These are phyloP conservation scores for Metaphire vulgaris DNA, from an alignment of 1,140 invertebrate genomes.

Conservation along the genomic window DNA sequence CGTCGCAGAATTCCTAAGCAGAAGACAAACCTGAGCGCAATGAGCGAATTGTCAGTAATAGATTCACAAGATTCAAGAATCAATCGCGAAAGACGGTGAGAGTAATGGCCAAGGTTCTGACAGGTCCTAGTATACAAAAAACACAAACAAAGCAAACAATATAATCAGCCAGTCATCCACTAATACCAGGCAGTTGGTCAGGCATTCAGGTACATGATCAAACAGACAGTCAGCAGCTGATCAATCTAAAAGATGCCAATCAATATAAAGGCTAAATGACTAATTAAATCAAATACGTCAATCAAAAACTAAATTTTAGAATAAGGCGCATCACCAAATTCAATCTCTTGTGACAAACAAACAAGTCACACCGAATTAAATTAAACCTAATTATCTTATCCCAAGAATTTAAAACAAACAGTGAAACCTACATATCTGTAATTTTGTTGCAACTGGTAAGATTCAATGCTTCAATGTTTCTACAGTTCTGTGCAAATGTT, in stretches of 20 bases:
- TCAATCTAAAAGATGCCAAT: no score
- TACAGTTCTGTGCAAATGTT: constrained; percentile 76
- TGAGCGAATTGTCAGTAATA: constrained; percentile 16
- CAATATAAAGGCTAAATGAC: no score
- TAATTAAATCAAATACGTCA: no score
- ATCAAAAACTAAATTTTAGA: no score
- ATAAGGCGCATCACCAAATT: no score
- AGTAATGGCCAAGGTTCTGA: constrained; percentile 14
- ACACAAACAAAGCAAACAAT: background rate
- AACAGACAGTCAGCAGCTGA: background rate
- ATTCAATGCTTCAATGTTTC: constrained; percentile 92
- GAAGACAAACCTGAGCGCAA: constrained; percentile 21
- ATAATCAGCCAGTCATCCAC: background rate
- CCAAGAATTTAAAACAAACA: no score
- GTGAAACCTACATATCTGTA: constrained; percentile 72
- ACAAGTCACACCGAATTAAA: no score
- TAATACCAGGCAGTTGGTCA: background rate
- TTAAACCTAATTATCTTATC: no score
- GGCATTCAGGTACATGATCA: background rate
- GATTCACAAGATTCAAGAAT: constrained; percentile 8
- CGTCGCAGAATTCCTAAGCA: no score
- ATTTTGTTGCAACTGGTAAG: constrained; percentile 93
- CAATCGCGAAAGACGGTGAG: constrained; percentile 2
- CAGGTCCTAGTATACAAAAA: background rate
- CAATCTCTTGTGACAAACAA: no score